Evolutionary conservation across 2,797 vertebrate genomes (phyloP).

Genomic region (Urosaurus nigricauda): DNA sequence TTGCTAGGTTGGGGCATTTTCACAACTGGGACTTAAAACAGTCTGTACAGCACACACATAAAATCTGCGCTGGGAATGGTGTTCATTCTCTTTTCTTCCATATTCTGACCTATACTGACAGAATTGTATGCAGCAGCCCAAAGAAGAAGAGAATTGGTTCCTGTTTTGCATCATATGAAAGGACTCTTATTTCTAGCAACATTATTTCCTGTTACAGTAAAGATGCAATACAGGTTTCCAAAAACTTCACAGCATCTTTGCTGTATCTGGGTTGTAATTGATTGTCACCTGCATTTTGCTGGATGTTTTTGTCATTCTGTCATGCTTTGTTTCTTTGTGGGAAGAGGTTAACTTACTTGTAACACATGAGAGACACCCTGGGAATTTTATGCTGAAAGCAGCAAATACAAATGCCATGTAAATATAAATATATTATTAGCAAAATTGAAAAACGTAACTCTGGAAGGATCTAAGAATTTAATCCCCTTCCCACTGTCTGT

Average conservation of each 20-base stretch:
- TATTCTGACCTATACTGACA: background rate
- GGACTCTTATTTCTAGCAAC: background rate
- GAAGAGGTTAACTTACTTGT: background rate
- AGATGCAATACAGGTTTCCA: background rate
- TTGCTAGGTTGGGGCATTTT: constrained; percentile 10
- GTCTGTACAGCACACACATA: background rate
- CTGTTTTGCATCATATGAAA: background rate
- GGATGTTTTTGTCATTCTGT: background rate
- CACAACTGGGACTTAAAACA: constrained; percentile 9
- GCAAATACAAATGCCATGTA: background rate
- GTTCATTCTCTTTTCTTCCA: background rate
- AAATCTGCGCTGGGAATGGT: background rate
- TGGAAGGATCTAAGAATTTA: background rate
- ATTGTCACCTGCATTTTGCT: background rate
- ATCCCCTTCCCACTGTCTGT: background rate
- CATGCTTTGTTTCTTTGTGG: background rate
- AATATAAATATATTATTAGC: background rate
- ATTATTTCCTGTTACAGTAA: background rate
- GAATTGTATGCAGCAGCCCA: background rate
- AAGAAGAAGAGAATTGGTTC: background rate
- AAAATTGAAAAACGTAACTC: background rate
- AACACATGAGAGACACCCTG: background rate
- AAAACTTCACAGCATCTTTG: background rate
- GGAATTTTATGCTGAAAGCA: background rate
- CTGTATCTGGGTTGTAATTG: background rate